phyloP scores from a whole-genome alignment of 2,113 vertebrate genomes.

The Heterotilapia buettikoferi region DNA sequence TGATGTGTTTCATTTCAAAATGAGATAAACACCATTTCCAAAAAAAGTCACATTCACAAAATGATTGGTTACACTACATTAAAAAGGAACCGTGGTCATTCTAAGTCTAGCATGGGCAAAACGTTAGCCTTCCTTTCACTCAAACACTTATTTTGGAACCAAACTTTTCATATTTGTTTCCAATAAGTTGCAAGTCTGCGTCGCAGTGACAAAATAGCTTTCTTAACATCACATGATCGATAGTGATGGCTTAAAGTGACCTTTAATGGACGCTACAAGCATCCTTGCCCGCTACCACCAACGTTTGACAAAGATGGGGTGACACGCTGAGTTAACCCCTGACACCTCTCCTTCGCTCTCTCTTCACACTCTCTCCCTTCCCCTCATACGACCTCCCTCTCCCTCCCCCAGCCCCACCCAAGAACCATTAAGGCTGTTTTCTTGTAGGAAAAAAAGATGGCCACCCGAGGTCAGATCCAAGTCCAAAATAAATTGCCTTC shows the following conservation, averaged over 20 bases:
- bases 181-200: neutral
- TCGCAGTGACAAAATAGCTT: neutral
- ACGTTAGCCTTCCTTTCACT: neutral
- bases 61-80: neutral
- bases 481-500: constrained; percentile 58
- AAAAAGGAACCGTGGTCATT: neutral
- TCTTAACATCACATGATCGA: neutral
- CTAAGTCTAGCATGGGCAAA: neutral
- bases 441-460: constrained; percentile 30
- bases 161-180: neutral
- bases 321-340: constrained; percentile 41
- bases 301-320: constrained; percentile 15
- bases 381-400: neutral
- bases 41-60: neutral
- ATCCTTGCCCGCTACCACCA: neutral
- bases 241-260: neutral
- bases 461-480: constrained; percentile 56
- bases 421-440: constrained; percentile 23
- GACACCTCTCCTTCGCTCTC: constrained; percentile 2
- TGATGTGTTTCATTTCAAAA: constrained; percentile 28
- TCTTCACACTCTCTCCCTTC: neutral
- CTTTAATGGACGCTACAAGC: neutral
- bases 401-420: constrained; percentile 5
- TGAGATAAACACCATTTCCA: neutral
- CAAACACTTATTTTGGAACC: neutral